Evolutionary conservation across 2,888 invertebrate genomes (phyloP).

Genomic region (Ophion costatus): DNA sequence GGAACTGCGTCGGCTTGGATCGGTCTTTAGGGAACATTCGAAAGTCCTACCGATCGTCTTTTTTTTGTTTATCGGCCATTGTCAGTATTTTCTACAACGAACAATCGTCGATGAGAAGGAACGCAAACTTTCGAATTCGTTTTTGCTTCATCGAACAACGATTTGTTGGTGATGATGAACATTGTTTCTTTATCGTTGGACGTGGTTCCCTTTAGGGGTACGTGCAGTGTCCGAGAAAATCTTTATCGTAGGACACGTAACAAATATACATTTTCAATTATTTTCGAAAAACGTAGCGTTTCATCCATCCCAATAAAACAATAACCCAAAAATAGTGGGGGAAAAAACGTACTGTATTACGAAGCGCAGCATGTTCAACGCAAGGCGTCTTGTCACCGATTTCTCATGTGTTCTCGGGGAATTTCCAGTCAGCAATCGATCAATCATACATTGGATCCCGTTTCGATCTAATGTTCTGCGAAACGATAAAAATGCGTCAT

Average conservation of each 20-base stretch:
- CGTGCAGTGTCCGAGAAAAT: too few relatives aligned
- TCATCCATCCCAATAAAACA: too few relatives aligned
- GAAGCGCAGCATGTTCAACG: background rate
- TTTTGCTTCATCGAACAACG: conserved; percentile 5
- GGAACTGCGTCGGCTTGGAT: background rate
- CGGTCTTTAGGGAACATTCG: background rate
- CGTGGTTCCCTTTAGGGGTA: background rate
- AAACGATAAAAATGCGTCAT: background rate
- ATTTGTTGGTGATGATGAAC: background rate
- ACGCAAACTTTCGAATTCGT: conserved; percentile 16
- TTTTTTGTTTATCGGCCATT: background rate
- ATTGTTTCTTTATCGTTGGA: background rate
- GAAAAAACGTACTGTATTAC: too few relatives aligned
- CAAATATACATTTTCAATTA: too few relatives aligned
- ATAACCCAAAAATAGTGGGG: too few relatives aligned
- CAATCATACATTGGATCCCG: background rate
- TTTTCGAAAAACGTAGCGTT: too few relatives aligned
- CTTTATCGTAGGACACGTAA: too few relatives aligned
- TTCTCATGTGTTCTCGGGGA: background rate
- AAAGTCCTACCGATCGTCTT: background rate
- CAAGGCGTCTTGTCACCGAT: background rate
- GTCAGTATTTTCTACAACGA: background rate
- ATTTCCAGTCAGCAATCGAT: background rate
- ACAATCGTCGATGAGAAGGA: background rate
- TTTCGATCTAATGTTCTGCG: background rate